Conservation (phyloP, 2,797 vertebrate species). For the Dryobates pubescens region DNA sequence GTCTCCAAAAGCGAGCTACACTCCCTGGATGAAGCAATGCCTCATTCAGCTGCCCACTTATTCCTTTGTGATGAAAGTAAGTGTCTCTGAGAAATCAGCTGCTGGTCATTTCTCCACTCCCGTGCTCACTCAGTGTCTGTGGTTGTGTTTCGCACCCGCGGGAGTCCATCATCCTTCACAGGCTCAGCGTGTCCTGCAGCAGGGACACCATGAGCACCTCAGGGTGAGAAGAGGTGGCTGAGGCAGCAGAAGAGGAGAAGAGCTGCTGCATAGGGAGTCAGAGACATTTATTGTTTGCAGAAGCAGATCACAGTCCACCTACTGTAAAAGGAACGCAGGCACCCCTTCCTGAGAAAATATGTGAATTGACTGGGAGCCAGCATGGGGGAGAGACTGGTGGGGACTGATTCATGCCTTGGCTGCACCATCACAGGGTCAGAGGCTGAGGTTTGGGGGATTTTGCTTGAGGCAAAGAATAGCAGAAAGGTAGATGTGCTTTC, state of each 20-base stretch:
- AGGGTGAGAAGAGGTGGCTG: not conserved
- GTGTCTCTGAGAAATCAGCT: not conserved
- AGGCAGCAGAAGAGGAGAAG: not conserved
- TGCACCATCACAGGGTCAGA: slow-evolving; percentile 1
- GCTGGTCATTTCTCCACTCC: not conserved
- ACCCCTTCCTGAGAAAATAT: slow-evolving; percentile 56
- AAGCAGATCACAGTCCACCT: slow-evolving; percentile 43
- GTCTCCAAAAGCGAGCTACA: slow-evolving; percentile 10
- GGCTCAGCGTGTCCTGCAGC: not conserved
- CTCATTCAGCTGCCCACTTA: slow-evolving; percentile 11
- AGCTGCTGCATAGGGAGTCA: not conserved
- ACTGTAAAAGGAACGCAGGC: slow-evolving; percentile 18
- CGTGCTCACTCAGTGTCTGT: not conserved
- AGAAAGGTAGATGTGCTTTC: slow-evolving; percentile 56
- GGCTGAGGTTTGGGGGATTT: slow-evolving; percentile 33
- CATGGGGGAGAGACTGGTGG: not conserved
- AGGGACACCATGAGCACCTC: not conserved
- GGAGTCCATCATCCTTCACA: accelerated
- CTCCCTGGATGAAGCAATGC: slow-evolving; percentile 1
- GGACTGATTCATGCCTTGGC: slow-evolving; percentile 57
- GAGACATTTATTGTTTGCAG: slow-evolving; percentile 46
- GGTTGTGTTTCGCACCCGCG: not conserved
- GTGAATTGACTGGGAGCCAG: slow-evolving; percentile 26
- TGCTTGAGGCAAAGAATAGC: slow-evolving; percentile 50
- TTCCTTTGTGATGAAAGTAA: slow-evolving; percentile 5